Evolutionary conservation across 2,797 vertebrate genomes (phyloP).

Genomic region (Xyrichtys novacula): DNA sequence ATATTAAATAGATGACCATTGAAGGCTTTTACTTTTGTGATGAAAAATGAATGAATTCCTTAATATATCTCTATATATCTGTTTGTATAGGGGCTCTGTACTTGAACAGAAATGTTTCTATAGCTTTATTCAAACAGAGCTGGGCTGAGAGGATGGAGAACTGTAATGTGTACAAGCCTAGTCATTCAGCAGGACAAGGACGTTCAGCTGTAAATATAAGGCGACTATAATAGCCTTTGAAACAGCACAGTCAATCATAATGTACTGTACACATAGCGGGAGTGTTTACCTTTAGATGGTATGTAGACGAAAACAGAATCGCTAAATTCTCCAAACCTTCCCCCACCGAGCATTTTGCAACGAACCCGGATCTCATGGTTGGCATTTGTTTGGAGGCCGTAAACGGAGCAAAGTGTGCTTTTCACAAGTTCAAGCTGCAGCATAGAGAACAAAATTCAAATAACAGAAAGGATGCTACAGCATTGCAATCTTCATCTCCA

Average conservation of each 20-base stretch:
- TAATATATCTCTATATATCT: background rate
- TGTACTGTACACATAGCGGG: background rate
- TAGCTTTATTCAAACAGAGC: background rate
- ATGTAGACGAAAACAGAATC: constrained; percentile 85
- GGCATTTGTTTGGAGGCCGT: constrained; percentile 86
- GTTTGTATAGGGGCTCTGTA: background rate
- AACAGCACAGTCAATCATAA: background rate
- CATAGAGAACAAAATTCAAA: constrained; percentile 47
- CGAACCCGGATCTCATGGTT: constrained; percentile 91
- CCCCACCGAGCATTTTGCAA: constrained; percentile 84
- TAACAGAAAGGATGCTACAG: background rate
- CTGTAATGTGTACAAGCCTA: background rate
- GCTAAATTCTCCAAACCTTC: constrained; percentile 91
- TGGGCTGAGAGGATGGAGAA: background rate
- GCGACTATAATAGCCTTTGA: background rate
- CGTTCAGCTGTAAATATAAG: background rate
- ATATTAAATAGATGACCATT: too few species aligned
- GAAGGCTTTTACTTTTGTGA: too few species aligned
- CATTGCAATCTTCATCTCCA: background rate
- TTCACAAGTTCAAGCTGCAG: constrained; percentile 82
- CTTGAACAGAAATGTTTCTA: background rate
- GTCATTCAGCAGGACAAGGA: background rate
- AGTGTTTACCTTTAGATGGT: constrained; percentile 74
- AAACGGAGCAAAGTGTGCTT: constrained; percentile 85
- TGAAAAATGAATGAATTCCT: background rate